These are phyloP conservation scores for Xerus inauris DNA, from an alignment of 2,113 vertebrate species.

Conservation along the genomic window DNA sequence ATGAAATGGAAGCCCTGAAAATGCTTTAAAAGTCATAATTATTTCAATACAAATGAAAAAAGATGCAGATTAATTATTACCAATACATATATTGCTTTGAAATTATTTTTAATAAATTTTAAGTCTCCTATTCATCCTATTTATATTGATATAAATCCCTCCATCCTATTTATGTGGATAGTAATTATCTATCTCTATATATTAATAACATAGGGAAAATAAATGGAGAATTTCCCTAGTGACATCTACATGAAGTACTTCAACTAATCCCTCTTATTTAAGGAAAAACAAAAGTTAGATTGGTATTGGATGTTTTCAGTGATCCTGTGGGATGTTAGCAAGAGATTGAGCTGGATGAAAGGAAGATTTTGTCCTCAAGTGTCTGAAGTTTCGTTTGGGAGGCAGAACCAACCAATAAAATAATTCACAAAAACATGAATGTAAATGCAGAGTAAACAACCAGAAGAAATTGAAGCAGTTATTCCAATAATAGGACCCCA, in stretches of 20 bases:
- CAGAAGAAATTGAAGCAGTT: background rate
- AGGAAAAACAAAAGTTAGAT: conserved; percentile 32
- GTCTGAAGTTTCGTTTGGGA: background rate
- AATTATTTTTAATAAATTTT: background rate
- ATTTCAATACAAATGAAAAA: background rate
- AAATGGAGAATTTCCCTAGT: background rate
- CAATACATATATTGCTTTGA: background rate
- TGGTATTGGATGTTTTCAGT: background rate
- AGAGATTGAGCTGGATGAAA: background rate
- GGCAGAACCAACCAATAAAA: background rate
- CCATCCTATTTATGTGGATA: background rate
- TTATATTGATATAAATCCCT: background rate
- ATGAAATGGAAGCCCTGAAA: background rate
- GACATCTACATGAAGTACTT: background rate
- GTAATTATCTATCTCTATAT: background rate
- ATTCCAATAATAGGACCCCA: background rate
- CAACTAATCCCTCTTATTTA: background rate
- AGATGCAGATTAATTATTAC: background rate
- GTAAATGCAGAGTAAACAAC: background rate
- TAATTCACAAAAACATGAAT: background rate
- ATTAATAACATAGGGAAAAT: background rate
- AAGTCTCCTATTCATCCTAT: background rate
- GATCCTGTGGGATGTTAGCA: no score
- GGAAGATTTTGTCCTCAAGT: background rate
- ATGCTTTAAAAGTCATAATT: background rate